phyloP scores from a whole-genome alignment of 1,140 invertebrate genomes.

The Sitophilus oryzae region DNA sequence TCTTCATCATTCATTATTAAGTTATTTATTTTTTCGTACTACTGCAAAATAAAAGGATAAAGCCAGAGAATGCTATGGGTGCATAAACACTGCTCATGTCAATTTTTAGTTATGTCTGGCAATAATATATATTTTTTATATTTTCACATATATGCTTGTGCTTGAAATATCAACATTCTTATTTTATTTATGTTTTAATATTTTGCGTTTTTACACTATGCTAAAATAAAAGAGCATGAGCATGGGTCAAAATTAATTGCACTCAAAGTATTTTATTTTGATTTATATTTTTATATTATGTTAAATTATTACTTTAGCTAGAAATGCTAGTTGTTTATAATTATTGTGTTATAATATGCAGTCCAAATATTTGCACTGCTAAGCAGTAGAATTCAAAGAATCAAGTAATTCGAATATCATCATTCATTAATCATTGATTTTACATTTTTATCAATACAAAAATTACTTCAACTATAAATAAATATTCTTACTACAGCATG shows the following conservation, averaged over 20 bases:
- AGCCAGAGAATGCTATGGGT: constrained; percentile 38
- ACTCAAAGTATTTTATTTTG: background rate
- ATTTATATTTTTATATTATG: no score
- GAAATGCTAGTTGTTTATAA: no score
- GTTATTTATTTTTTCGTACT: constrained; percentile 18
- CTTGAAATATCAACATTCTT: background rate
- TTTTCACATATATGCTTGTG: background rate
- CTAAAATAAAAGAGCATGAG: constrained; percentile 10
- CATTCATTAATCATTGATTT: constrained; percentile 20
- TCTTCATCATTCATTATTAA: constrained; percentile 25
- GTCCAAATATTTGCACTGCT: background rate
- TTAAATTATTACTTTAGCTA: no score
- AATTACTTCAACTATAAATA: constrained; percentile 17
- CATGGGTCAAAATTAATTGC: constrained; percentile 7
- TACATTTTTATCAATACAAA: background rate
- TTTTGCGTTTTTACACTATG: background rate
- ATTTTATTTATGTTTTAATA: background rate
- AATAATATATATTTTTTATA: constrained; percentile 3
- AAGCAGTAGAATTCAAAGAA: background rate
- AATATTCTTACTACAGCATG: constrained; percentile 43
- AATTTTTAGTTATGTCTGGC: no score
- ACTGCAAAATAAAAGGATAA: constrained; percentile 4
- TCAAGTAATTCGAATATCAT: constrained; percentile 3
- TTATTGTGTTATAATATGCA: no score
- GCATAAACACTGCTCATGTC: constrained; percentile 15